These are phyloP conservation scores for Percina caprodes DNA, from an alignment of 2,113 vertebrate genomes.

Conservation along the genomic window DNA sequence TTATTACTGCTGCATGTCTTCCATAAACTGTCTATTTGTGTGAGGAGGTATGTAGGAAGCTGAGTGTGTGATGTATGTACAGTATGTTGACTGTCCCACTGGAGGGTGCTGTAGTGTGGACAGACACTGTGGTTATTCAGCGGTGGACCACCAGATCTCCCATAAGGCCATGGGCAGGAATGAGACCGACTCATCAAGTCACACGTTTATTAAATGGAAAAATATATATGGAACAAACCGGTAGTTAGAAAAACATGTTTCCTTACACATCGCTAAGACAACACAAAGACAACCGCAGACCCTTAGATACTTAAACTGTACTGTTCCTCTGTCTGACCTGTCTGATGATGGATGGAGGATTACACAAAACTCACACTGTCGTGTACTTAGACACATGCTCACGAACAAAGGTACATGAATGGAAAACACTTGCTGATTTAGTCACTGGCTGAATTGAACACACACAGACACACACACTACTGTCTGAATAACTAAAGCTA, in stretches of 20 bases:
- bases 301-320: constrained; percentile 19
- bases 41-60: constrained; percentile 41
- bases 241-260: constrained; percentile 35
- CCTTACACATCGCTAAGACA: constrained; percentile 27
- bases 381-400: constrained; percentile 48
- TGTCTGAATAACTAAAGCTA: constrained; percentile 27
- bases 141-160: constrained; percentile 62
- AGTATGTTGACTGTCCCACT: constrained; percentile 50
- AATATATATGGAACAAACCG: constrained; percentile 41
- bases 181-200: constrained; percentile 49
- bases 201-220: constrained; percentile 53
- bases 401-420: constrained; percentile 49
- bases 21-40: constrained; percentile 59
- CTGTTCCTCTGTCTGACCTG: constrained; percentile 8
- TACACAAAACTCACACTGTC: constrained; percentile 39
- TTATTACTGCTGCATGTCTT: constrained; percentile 43
- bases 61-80: constrained; percentile 41
- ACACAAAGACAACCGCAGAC: constrained; percentile 20
- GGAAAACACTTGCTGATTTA: constrained; percentile 18
- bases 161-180: constrained; percentile 35
- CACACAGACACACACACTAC: neutral
- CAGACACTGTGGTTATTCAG: constrained; percentile 34
- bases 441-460: neutral
- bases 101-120: constrained; percentile 53
- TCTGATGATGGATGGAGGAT: constrained; percentile 57